Conservation (phyloP, 2,113 vertebrate species). For the Azemiops feae region DNA sequence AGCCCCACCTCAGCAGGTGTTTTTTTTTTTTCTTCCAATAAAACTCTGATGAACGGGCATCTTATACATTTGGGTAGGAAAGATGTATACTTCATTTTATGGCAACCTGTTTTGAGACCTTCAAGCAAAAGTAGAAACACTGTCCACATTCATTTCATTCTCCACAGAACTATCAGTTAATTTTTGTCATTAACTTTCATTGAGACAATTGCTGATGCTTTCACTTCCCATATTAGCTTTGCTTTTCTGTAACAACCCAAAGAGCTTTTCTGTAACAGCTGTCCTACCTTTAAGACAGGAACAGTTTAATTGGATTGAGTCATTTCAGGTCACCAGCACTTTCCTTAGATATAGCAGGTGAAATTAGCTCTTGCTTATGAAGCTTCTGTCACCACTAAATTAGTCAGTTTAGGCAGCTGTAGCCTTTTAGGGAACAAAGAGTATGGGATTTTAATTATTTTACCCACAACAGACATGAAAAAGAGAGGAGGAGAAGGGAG, state of each 20-base stretch:
- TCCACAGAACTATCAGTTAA: background rate
- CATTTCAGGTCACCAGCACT: background rate
- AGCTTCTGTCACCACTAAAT: background rate
- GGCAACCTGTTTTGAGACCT: background rate
- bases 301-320: background rate
- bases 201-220: background rate
- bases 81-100: background rate
- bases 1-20: too few relatives aligned
- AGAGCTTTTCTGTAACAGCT: background rate
- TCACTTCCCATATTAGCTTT: background rate
- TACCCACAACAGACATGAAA: conserved; percentile 11
- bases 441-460: background rate
- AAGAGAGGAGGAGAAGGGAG: background rate
- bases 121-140: background rate
- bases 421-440: background rate
- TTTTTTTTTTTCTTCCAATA: background rate
- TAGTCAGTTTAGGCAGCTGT: background rate
- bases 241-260: background rate
- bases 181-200: background rate
- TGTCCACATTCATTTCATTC: background rate
- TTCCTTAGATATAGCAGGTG: background rate
- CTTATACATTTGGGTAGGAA: background rate
- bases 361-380: background rate
- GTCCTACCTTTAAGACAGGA: background rate
- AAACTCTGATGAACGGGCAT: too few relatives aligned